Percentiles rank a stretch among this genome's conserved stretches.
These are phyloP conservation scores for Amblyopsis hoosieri DNA, from an alignment of 2,797 vertebrate genomes.

Conservation along the genomic window DNA sequence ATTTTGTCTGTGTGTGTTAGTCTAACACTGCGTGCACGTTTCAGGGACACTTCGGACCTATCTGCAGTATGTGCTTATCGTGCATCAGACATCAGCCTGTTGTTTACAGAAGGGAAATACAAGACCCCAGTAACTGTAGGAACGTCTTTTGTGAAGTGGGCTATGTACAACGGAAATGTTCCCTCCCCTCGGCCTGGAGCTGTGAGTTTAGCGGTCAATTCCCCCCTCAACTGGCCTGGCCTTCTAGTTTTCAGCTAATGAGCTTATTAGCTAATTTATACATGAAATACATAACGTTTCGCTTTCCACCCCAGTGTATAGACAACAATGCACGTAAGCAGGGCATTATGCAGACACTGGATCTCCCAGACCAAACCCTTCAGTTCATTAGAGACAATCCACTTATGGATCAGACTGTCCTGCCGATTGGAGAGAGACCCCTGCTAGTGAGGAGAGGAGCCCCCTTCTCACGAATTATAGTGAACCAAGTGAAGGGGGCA, in stretches of 20 bases:
- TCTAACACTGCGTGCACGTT: slow-evolving; percentile 18
- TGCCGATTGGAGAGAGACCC: slow-evolving; percentile 57
- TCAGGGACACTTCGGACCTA: slow-evolving; percentile 73
- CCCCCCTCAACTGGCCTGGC: neutral
- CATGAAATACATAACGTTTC: slow-evolving; percentile 44
- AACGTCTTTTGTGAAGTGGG: slow-evolving; percentile 76
- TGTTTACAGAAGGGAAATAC: slow-evolving; percentile 80
- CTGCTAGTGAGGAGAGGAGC: slow-evolving; percentile 72
- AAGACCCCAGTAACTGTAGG: slow-evolving; percentile 70
- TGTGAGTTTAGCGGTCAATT: slow-evolving; percentile 68
- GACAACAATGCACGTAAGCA: slow-evolving; percentile 56
- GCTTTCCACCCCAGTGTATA: slow-evolving; percentile 69
- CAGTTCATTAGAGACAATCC: slow-evolving; percentile 79
- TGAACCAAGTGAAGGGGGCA: slow-evolving; percentile 64
- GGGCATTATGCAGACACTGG: slow-evolving; percentile 59
- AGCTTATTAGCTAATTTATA: slow-evolving; percentile 18
- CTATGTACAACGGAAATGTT: slow-evolving; percentile 74
- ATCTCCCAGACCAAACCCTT: slow-evolving; percentile 78
- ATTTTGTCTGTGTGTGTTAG: slow-evolving; percentile 11
- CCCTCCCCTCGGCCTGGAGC: slow-evolving; percentile 80
- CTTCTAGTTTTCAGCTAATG: neutral
- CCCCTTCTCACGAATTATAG: slow-evolving; percentile 72
- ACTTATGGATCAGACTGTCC: slow-evolving; percentile 76
- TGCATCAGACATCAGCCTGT: slow-evolving; percentile 62
- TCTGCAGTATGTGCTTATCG: slow-evolving; percentile 77